These are phyloP conservation scores for Cotesia glomerata DNA, from an alignment of 1,140 invertebrate species.

Conservation along the genomic window DNA sequence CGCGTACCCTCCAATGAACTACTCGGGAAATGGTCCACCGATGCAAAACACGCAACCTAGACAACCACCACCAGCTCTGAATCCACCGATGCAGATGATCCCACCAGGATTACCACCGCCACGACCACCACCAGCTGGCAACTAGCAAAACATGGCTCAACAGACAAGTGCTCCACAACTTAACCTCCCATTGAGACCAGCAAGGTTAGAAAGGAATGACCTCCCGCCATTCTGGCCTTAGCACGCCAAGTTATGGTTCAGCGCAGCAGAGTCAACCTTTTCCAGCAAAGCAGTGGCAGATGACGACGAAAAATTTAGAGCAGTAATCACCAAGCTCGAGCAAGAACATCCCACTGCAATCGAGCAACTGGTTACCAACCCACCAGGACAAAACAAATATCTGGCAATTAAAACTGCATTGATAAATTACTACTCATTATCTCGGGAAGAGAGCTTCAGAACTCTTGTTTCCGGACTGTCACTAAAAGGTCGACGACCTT, in stretches of 20 bases:
- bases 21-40: too few relatives aligned
- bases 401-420: constrained; percentile 4
- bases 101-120: too few relatives aligned
- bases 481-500: neutral
- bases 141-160: too few relatives aligned
- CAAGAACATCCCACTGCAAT: neutral
- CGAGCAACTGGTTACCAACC: neutral
- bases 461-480: constrained; percentile 1
- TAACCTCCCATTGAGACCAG: neutral
- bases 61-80: too few relatives aligned
- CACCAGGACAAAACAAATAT: neutral
- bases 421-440: neutral
- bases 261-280: neutral
- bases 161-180: too few relatives aligned
- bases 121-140: too few relatives aligned
- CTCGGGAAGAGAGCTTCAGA: constrained; percentile 1
- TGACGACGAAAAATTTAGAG: neutral
- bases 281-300: neutral
- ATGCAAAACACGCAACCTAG: too few relatives aligned
- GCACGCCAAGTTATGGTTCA: constrained; percentile 10
- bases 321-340: neutral
- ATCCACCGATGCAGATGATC: too few relatives aligned
- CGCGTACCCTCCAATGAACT: too few relatives aligned
- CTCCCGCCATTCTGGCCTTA: constrained; percentile 9
- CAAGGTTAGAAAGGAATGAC: neutral